Percentiles rank a stretch among this genome's conserved stretches.
Conservation (phyloP, 2,113 vertebrate species). For the Neodontobutis hainanensis region DNA sequence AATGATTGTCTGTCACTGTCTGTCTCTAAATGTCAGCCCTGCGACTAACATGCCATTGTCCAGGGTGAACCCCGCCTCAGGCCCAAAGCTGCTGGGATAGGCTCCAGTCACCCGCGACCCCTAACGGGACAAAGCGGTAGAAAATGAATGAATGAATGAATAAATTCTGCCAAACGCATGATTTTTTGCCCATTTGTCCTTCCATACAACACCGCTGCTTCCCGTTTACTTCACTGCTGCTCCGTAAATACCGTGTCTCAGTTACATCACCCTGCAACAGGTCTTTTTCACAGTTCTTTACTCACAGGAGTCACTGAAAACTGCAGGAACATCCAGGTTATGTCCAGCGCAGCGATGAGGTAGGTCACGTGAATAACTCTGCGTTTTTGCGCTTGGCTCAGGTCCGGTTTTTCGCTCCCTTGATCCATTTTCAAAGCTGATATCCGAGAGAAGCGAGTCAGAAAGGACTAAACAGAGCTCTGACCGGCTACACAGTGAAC, state of each 20-base stretch:
- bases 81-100: no score
- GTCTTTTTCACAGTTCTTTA: background rate
- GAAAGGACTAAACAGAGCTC: background rate
- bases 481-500: no score
- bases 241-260: background rate
- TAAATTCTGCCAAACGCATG: no score
- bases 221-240: background rate
- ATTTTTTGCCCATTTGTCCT: no score
- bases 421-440: background rate
- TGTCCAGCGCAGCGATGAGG: slow-evolving; percentile 73
- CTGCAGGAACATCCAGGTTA: slow-evolving; percentile 79
- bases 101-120: no score
- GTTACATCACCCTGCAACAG: background rate
- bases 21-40: no score
- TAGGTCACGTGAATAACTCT: slow-evolving; percentile 62
- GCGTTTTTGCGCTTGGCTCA: background rate
- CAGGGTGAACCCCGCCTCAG: no score
- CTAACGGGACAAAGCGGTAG: no score
- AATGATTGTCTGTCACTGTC: no score
- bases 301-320: slow-evolving; percentile 80
- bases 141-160: no score
- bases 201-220: no score
- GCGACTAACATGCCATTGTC: no score
- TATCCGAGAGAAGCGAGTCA: background rate
- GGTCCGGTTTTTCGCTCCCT: background rate